A percentile compares a stretch with the other conserved stretches of the same genome.
Evolutionary conservation across 2,113 vertebrate species (phyloP).

Genomic region (Hippocampus guttulatus): DNA sequence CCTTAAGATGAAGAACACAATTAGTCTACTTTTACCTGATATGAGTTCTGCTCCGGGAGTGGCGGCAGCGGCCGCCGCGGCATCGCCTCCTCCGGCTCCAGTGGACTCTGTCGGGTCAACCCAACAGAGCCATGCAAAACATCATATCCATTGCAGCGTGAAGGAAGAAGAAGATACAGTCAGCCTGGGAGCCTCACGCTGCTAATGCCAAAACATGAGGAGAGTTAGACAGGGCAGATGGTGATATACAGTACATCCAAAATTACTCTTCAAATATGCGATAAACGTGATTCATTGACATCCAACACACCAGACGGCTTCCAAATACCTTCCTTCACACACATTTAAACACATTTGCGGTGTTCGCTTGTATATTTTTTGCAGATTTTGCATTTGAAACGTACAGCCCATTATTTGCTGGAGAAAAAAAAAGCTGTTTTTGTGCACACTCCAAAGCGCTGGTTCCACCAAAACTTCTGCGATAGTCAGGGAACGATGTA

Average conservation of each 20-base stretch:
- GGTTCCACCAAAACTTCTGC: no score
- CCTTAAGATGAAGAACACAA: background rate
- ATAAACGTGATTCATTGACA: background rate
- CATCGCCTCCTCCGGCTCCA: slow-evolving; percentile 78
- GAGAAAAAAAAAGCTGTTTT: no score
- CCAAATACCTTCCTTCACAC: no score
- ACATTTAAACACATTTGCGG: no score
- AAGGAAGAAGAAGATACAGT: slow-evolving; percentile 70
- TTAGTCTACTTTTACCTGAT: slow-evolving; percentile 79
- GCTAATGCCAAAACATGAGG: slow-evolving; percentile 53
- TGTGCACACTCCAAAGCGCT: no score
- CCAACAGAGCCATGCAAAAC: slow-evolving; percentile 30
- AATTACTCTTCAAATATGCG: background rate
- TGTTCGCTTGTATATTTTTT: no score
- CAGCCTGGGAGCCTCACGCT: slow-evolving; percentile 60
- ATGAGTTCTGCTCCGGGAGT: slow-evolving; percentile 81
- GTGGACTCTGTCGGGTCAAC: slow-evolving; percentile 79
- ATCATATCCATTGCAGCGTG: slow-evolving; percentile 74
- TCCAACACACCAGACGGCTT: background rate
- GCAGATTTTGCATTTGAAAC: no score
- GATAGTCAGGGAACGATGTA: background rate
- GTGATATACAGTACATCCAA: background rate
- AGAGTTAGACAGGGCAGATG: slow-evolving; percentile 33
- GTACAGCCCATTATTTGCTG: no score
- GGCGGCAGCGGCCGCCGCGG: slow-evolving; percentile 76